These are phyloP conservation scores for Egretta garzetta DNA, from an alignment of 2,113 vertebrate genomes.

Conservation along the genomic window DNA sequence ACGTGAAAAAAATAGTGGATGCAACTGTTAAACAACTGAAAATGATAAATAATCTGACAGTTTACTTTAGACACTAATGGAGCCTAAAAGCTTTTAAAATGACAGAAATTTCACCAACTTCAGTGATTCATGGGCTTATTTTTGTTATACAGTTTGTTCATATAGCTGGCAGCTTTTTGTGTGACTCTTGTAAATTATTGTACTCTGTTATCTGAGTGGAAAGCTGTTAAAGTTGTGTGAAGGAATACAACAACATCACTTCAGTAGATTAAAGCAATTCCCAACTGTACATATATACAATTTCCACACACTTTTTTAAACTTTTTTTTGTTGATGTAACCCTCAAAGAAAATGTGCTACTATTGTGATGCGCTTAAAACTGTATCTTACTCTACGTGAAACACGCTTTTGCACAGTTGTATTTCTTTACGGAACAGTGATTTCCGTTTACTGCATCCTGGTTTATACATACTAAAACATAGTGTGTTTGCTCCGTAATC, in stretches of 20 bases:
- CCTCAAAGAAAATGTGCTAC: background rate
- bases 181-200: conserved; percentile 49
- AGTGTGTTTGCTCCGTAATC: background rate
- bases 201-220: conserved; percentile 7
- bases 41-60: conserved; percentile 52
- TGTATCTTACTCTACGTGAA: background rate
- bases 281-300: background rate
- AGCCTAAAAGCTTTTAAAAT: conserved; percentile 71
- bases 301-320: background rate
- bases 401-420: background rate
- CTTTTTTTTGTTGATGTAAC: background rate
- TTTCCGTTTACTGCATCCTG: background rate
- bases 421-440: background rate
- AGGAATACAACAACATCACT: background rate
- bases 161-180: conserved; percentile 24
- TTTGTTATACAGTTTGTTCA: conserved; percentile 49
- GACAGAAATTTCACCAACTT: conserved; percentile 44
- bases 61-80: conserved; percentile 64
- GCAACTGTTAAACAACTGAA: conserved; percentile 51
- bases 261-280: conserved; percentile 13
- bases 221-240: conserved; percentile 1
- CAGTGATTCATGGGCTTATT: conserved; percentile 51
- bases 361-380: background rate
- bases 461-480: background rate
- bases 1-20: background rate